These are phyloP conservation scores for Orestias chungarensis DNA, from an alignment of 2,797 vertebrate species.

Conservation along the genomic window DNA sequence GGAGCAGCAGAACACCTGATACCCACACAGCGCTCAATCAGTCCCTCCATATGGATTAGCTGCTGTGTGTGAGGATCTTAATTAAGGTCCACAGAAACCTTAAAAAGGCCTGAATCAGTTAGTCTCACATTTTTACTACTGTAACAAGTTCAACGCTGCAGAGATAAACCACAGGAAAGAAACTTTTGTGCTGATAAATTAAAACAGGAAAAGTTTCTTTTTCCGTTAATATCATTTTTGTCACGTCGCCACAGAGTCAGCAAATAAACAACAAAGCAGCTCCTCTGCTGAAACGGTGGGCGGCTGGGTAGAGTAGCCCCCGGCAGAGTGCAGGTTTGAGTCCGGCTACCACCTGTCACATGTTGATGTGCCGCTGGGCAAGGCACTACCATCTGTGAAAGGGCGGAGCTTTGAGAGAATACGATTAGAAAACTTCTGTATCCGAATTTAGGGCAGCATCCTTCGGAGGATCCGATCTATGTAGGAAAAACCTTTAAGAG, in stretches of 20 bases:
- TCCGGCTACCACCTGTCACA: too few species aligned
- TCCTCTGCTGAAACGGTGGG: background rate
- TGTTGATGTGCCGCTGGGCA: too few species aligned
- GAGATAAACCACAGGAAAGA: too few species aligned
- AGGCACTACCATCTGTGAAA: too few species aligned
- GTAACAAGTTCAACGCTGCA: background rate
- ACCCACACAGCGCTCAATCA: constrained; percentile 16
- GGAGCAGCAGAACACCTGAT: constrained; percentile 45
- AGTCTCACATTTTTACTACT: background rate
- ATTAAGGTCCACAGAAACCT: constrained; percentile 1
- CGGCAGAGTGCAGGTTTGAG: too few species aligned
- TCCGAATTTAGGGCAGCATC: too few species aligned
- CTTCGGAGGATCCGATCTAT: too few species aligned
- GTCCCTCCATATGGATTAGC: constrained; percentile 1
- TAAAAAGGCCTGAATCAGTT: background rate
- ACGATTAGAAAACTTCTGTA: too few species aligned
- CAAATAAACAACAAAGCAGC: background rate
- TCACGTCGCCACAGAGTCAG: background rate
- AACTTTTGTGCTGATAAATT: constrained; percentile 1
- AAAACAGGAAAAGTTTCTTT: background rate
- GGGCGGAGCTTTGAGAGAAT: too few species aligned
- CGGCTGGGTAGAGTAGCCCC: too few species aligned
- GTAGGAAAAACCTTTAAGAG: too few species aligned
- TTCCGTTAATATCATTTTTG: background rate
- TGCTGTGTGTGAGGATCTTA: background rate